Evolutionary conservation across 2,888 invertebrate genomes (phyloP).

Genomic region (Drosophila testacea): DNA sequence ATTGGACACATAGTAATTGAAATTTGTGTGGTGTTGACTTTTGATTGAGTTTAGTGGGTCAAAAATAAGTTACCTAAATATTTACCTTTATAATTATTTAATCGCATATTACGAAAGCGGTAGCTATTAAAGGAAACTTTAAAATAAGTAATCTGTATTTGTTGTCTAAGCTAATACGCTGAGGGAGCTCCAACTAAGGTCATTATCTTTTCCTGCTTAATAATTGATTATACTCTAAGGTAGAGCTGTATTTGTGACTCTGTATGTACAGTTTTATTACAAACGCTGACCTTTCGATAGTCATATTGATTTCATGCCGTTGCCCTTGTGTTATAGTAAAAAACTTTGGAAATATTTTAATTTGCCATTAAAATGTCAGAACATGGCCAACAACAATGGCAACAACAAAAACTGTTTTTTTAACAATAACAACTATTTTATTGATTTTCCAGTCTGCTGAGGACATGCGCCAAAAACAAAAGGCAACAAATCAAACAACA

Average conservation of each 20-base stretch:
- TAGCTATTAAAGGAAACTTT: too few species aligned
- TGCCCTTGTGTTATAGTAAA: background rate
- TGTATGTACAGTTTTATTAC: background rate
- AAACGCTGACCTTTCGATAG: slow-evolving; percentile 29
- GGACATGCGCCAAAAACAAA: slow-evolving; percentile 1
- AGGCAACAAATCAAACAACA: background rate
- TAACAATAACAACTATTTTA: slow-evolving; percentile 29
- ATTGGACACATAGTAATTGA: slow-evolving; percentile 19
- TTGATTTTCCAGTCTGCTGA: slow-evolving; percentile 39
- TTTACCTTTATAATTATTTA: background rate
- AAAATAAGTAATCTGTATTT: background rate
- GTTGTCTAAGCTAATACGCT: too few species aligned
- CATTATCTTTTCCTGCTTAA: background rate
- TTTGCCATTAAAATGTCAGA: slow-evolving; percentile 50
- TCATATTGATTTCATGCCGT: slow-evolving; percentile 25
- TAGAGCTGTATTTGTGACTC: background rate
- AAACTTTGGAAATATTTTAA: slow-evolving; percentile 40
- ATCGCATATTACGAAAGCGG: background rate
- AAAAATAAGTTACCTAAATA: background rate
- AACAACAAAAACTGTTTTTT: slow-evolving; percentile 1
- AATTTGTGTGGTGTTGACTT: slow-evolving; percentile 20
- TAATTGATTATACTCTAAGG: background rate
- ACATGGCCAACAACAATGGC: slow-evolving; percentile 30
- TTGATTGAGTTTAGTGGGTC: slow-evolving; percentile 5
- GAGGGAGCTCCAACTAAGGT: background rate